These are phyloP conservation scores for Nerophis lumbriciformis DNA, from an alignment of 2,113 vertebrate species.

Conservation along the genomic window DNA sequence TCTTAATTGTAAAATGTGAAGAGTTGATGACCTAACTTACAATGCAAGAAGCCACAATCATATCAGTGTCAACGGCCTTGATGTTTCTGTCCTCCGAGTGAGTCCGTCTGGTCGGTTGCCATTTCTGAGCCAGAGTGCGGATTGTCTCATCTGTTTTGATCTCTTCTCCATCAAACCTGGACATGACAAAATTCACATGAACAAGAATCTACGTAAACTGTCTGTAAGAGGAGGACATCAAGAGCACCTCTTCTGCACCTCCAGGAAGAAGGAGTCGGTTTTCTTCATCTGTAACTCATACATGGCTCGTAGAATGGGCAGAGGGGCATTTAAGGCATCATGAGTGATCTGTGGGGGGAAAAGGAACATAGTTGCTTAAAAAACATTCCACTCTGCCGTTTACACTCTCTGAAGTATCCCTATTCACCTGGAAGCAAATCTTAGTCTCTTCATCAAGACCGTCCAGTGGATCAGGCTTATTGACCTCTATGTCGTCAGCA, in stretches of 20 bases:
- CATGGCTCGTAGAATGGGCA: slow-evolving; percentile 92
- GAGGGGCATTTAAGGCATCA: slow-evolving; percentile 89
- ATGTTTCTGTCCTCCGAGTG: slow-evolving; percentile 82
- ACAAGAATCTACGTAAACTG: too few relatives aligned
- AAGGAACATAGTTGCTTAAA: background rate
- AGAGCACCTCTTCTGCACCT: slow-evolving; percentile 89
- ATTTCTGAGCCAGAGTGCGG: slow-evolving; percentile 86
- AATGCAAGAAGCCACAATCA: slow-evolving; percentile 88
- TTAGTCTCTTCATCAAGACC: slow-evolving; percentile 94
- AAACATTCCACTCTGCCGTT: too few relatives aligned
- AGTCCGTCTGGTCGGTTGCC: slow-evolving; percentile 82
- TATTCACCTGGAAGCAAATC: slow-evolving; percentile 90
- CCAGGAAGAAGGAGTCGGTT: slow-evolving; percentile 90
- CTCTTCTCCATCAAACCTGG: slow-evolving; percentile 89
- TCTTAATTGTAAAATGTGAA: background rate
- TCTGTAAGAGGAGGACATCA: background rate
- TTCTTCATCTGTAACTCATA: slow-evolving; percentile 95
- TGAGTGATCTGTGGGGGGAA: slow-evolving; percentile 82
- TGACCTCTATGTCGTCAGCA: slow-evolving; percentile 74
- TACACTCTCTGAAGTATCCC: background rate
- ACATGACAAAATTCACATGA: background rate
- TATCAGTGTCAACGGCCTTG: slow-evolving; percentile 92
- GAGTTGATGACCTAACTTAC: slow-evolving; percentile 55
- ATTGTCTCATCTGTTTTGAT: slow-evolving; percentile 91
- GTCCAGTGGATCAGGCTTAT: slow-evolving; percentile 84